Base-by-base conservation (phyloP, 35 echinoderm and acorn worm genomes). In the Heliocidaris tuberculata region DNA sequence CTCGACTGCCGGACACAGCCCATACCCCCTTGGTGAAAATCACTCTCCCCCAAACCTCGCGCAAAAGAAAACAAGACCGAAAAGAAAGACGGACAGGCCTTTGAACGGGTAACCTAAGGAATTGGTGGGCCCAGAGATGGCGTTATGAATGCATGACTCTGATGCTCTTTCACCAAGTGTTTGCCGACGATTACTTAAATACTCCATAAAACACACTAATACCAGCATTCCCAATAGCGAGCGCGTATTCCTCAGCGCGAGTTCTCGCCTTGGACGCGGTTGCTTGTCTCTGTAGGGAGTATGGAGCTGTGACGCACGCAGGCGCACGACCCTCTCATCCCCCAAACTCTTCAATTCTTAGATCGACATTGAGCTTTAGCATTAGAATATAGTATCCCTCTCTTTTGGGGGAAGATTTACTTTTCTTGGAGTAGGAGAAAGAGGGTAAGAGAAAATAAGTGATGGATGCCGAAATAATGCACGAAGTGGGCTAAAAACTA, bases 111-210 rank as follows among this genome's bases (percentile, higher is more conserved):
- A 48, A 93, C 91, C 91, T 48, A 93, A 30, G 91, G 91, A 93
- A 93, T 93, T 93, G 91, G 50, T 93, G 91, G 4, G 50, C 50
- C 19, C 91, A 89, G 16, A 93, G 91, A 93, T 32, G 29, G 48
- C 29, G 91, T 31, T n/a, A 93, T 93, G 48, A 93, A 93, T 93
- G 91, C 47, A 93, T 93, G 91, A 93, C 91, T 93, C 50, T 50
- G 91, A 47, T 93, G 91, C 50, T 48, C 91, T 89, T 48, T 89
- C 87, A 30, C 50, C 50, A 12, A 59, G 48, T 93, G 50, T 93
- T 93, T 93, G 50, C 91, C 50, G 48, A 59, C 50, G 47, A 93
- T 93, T 93, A 89, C 87, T 89, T 89, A 89, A 32, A 42, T 32
- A 89, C 87, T 78, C 65, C 65, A 78, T 78, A 78, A 78, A 89